phyloP scores from a whole-genome alignment of 2,797 vertebrate species.

The Chrysocyon brachyurus region DNA sequence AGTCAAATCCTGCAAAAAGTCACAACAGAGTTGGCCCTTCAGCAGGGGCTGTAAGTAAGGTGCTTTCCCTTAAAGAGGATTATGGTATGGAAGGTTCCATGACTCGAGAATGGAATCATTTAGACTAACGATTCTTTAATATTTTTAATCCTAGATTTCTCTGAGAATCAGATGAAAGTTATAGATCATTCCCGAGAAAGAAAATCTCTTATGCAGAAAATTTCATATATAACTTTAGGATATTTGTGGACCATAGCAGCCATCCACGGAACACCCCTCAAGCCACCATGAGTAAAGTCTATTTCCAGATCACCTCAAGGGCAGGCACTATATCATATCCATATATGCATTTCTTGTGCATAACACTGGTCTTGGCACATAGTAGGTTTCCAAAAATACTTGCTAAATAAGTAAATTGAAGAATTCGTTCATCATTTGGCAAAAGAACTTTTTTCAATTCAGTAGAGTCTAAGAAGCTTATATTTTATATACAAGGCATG shows the following conservation, averaged over 20 bases:
- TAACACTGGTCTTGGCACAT: neutral
- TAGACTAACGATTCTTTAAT: neutral
- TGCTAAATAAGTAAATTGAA: neutral
- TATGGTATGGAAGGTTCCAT: neutral
- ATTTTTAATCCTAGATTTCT: slow-evolving; percentile 37
- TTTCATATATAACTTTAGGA: neutral
- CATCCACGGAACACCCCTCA: neutral
- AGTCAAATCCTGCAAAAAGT: neutral
- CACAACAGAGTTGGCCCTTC: neutral
- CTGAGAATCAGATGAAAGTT: neutral
- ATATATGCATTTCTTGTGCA: neutral
- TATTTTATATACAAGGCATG: neutral
- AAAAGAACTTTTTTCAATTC: neutral
- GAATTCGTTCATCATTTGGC: neutral
- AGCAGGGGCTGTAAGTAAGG: neutral
- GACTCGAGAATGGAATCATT: neutral
- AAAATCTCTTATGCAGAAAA: neutral
- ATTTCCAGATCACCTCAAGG: neutral
- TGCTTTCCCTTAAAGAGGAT: neutral
- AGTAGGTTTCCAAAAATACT: neutral
- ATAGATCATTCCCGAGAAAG: neutral
- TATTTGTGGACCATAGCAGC: neutral
- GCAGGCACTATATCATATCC: neutral
- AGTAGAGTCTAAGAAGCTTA: neutral
- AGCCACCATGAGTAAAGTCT: neutral